phyloP scores from a whole-genome alignment of 1,140 invertebrate species.

The Oscheius sp. region DNA sequence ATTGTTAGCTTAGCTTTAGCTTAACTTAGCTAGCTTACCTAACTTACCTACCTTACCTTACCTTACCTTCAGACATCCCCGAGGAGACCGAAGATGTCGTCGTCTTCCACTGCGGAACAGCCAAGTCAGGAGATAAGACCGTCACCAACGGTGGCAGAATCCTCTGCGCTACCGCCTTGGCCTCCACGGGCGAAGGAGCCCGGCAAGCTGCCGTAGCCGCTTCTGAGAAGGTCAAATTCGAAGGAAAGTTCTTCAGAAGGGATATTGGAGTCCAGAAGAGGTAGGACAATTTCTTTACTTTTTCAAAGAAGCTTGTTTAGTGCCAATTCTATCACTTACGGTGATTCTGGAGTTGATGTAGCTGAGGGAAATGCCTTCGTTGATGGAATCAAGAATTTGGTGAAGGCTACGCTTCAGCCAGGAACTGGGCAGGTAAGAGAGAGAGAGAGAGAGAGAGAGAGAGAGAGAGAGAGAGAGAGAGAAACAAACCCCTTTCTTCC shows the following conservation, averaged over 20 bases:
- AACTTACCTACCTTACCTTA: too few species aligned
- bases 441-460: background rate
- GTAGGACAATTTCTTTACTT: slow-evolving; percentile 4
- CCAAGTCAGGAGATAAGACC: slow-evolving; percentile 54
- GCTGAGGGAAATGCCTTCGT: slow-evolving; percentile 82
- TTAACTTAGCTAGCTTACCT: too few species aligned
- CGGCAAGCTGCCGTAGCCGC: slow-evolving; percentile 66
- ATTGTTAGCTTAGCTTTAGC: too few species aligned
- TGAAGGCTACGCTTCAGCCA: slow-evolving; percentile 63
- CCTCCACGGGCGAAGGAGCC: slow-evolving; percentile 70
- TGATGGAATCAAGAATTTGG: slow-evolving; percentile 73
- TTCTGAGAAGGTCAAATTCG: slow-evolving; percentile 73
- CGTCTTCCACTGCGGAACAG: slow-evolving; percentile 68
- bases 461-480: background rate
- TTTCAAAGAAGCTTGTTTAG: slow-evolving; percentile 12
- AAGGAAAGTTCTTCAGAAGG: slow-evolving; percentile 77
- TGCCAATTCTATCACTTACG: slow-evolving; percentile 73
- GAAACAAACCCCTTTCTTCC: slow-evolving; percentile 42
- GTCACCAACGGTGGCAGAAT: slow-evolving; percentile 89
- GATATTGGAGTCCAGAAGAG: slow-evolving; percentile 74
- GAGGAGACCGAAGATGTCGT: slow-evolving; percentile 45
- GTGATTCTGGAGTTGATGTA: slow-evolving; percentile 87
- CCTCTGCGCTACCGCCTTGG: slow-evolving; percentile 74
- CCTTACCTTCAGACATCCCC: slow-evolving; percentile 32
- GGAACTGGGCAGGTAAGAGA: slow-evolving; percentile 45